phyloP scores from a whole-genome alignment of 2,797 vertebrate species.

The Potorous gilbertii region DNA sequence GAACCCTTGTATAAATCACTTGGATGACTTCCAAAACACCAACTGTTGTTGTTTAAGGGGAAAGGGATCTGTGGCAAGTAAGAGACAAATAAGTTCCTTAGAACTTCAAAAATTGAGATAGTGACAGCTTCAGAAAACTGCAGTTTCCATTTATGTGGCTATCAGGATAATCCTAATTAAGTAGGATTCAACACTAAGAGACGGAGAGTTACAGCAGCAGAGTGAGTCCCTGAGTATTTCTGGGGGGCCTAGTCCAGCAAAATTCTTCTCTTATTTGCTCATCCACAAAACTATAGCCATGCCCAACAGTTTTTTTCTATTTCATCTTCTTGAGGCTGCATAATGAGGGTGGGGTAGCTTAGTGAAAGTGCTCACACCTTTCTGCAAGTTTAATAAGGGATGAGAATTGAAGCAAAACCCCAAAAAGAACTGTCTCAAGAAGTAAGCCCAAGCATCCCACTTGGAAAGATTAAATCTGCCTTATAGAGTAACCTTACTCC shows the following conservation, averaged over 20 bases:
- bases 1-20: constrained; percentile 26
- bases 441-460: not conserved
- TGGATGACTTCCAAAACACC: constrained; percentile 9
- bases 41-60: not conserved
- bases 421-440: not conserved
- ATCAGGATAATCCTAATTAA: constrained; percentile 35
- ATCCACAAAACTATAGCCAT: constrained; percentile 52
- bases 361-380: not conserved
- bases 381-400: not conserved
- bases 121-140: constrained; percentile 3
- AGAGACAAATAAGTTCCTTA: constrained; percentile 3
- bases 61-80: not conserved
- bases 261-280: constrained; percentile 18
- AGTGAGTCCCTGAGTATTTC: constrained; percentile 11
- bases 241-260: constrained; percentile 24
- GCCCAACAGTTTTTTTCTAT: constrained; percentile 36
- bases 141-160: rapidly evolving
- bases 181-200: not conserved
- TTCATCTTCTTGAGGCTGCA: constrained; percentile 32
- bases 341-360: not conserved
- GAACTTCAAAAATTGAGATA: constrained; percentile 23
- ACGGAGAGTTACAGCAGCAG: constrained; percentile 30
- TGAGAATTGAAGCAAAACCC: not conserved
- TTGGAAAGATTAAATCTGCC: not conserved
- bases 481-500: not conserved